Percentiles rank a stretch among this genome's conserved stretches.
Evolutionary conservation across 2,797 vertebrate species (phyloP).

Genomic region (Hylomyscus alleni): DNA sequence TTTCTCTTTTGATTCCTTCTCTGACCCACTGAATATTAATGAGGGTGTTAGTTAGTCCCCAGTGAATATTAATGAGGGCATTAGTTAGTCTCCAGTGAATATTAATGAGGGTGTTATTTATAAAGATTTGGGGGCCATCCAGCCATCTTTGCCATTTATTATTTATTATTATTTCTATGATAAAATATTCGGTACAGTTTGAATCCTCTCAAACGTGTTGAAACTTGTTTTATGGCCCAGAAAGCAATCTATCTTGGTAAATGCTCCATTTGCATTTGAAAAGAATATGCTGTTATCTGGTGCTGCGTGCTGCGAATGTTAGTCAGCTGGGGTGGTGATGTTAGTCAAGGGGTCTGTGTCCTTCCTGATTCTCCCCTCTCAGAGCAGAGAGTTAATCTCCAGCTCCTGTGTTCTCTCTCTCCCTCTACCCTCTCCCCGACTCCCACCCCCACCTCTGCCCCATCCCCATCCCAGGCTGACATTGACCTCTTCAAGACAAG

Average conservation of each 20-base stretch:
- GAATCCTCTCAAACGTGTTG: neutral
- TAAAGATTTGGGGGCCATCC: conserved; percentile 17
- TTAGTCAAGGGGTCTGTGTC: neutral
- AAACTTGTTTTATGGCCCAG: conserved; percentile 36
- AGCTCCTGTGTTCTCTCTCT: neutral
- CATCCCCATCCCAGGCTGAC: too few relatives aligned
- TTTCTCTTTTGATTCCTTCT: conserved; percentile 29
- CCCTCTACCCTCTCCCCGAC: neutral
- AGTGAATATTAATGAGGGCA: neutral
- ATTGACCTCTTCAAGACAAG: neutral
- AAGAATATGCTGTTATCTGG: neutral
- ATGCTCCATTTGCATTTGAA: conserved; percentile 45
- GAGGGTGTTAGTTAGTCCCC: conserved; percentile 5
- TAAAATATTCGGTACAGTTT: conserved; percentile 12
- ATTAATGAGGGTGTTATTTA: too few relatives aligned
- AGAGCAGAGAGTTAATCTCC: neutral
- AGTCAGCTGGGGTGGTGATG: neutral
- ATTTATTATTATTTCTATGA: conserved; percentile 23
- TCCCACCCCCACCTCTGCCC: too few relatives aligned
- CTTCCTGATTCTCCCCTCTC: neutral
- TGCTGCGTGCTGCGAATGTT: neutral
- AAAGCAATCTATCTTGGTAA: conserved; percentile 42
- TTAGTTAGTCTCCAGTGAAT: conserved; percentile 9
- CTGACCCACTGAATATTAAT: conserved; percentile 25
- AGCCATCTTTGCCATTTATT: neutral